Evolutionary conservation across 1,140 invertebrate species (phyloP).

Genomic region (Aphelenchoides besseyi): DNA sequence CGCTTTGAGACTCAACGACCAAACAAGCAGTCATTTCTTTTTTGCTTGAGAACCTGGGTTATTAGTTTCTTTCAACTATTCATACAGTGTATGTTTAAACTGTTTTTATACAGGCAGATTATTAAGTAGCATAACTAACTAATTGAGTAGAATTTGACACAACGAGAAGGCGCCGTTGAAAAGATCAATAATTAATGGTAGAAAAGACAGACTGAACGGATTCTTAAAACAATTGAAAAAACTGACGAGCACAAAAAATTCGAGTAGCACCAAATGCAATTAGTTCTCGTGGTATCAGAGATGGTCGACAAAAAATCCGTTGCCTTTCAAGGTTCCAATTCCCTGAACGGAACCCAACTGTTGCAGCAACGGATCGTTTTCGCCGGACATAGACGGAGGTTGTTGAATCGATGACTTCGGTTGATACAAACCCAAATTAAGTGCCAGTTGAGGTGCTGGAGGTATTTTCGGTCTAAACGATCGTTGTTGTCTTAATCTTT

Average conservation of each 20-base stretch:
- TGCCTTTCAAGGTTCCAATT: conserved; percentile 27
- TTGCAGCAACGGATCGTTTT: conserved; percentile 18
- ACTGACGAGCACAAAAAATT: neutral
- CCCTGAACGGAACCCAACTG: conserved; percentile 26
- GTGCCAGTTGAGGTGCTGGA: too few species aligned
- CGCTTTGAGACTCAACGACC: too few species aligned
- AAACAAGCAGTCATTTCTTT: too few species aligned
- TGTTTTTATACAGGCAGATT: too few species aligned
- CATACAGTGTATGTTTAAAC: too few species aligned
- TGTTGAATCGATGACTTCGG: conserved; percentile 9
- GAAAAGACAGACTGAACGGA: neutral
- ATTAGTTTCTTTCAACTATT: too few species aligned
- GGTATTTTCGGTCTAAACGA: conserved; percentile 2
- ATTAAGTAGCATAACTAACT: too few species aligned
- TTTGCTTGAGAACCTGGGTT: too few species aligned
- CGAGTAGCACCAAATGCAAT: neutral
- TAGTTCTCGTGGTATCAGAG: conserved; percentile 16
- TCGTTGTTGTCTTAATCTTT: neutral
- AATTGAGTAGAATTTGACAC: too few species aligned
- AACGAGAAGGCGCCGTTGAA: neutral
- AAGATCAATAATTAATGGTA: neutral
- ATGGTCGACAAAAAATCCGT: conserved; percentile 43
- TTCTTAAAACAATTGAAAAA: neutral
- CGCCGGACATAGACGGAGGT: conserved; percentile 26
- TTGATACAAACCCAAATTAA: too few species aligned